Percentiles rank a stretch among this genome's conserved stretches.
Evolutionary conservation across 2,797 vertebrate genomes (phyloP).

Genomic region (Pangasius djambal): DNA sequence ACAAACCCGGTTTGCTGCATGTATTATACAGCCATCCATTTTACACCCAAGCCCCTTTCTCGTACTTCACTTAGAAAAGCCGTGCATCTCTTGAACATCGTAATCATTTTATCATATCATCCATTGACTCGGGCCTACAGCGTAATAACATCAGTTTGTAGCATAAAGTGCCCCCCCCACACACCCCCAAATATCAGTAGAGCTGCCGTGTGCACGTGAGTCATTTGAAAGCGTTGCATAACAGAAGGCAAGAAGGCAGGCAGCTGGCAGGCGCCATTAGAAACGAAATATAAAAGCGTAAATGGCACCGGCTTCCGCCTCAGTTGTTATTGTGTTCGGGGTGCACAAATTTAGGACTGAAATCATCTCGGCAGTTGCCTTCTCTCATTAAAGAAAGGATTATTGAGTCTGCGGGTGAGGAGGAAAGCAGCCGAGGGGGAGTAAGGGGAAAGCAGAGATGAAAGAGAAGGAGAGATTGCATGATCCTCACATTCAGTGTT

Average conservation of each 20-base stretch:
- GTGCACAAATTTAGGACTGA: constrained; percentile 31
- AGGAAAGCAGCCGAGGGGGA: constrained; percentile 11
- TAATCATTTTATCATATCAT: constrained; percentile 16
- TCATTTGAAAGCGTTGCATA: constrained; percentile 21
- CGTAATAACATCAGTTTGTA: constrained; percentile 5
- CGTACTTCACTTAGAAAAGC: neutral
- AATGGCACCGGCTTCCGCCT: constrained; percentile 7
- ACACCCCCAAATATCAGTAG: neutral
- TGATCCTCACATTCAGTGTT: neutral
- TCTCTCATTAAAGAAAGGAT: constrained; percentile 48
- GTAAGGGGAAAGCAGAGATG: neutral
- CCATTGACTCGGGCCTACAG: neutral
- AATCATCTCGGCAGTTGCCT: constrained; percentile 35
- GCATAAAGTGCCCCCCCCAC: neutral
- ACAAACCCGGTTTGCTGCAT: neutral
- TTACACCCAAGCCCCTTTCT: neutral
- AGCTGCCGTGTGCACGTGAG: constrained; percentile 3
- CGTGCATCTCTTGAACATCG: neutral
- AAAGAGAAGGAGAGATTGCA: constrained; percentile 12
- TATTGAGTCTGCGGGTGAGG: constrained; percentile 46
- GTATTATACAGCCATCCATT: neutral
- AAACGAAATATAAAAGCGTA: constrained; percentile 31
- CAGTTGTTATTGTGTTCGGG: constrained; percentile 37
- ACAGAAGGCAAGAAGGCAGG: constrained; percentile 20
- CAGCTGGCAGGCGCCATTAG: constrained; percentile 38